phyloP scores from a whole-genome alignment of 30 jellyfish, hydroid and myxozoan species.

The Pelagia noctiluca region DNA sequence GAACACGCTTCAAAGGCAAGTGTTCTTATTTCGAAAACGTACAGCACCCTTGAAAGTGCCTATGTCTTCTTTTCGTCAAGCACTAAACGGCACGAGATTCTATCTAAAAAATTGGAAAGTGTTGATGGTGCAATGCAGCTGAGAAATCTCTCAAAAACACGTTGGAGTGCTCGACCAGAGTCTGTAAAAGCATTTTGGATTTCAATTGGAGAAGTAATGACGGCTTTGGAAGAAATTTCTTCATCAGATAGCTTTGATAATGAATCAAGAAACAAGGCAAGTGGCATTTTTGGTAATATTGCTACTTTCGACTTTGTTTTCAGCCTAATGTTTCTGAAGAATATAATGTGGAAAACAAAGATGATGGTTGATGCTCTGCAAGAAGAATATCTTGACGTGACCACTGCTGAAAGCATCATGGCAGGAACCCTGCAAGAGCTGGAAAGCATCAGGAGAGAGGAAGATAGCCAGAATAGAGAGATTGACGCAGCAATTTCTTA shows the following conservation, averaged over 20 bases:
- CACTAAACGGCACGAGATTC: too few relatives aligned
- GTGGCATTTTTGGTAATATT: background rate
- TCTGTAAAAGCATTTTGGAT: too few relatives aligned
- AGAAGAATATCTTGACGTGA: background rate
- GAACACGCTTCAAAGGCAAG: too few relatives aligned
- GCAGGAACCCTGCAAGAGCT: background rate
- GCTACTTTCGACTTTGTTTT: background rate
- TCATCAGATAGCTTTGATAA: background rate
- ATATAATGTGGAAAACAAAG: background rate
- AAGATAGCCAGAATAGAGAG: background rate
- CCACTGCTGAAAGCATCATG: background rate
- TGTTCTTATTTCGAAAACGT: background rate
- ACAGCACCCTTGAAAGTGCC: too few relatives aligned
- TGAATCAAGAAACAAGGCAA: too few relatives aligned
- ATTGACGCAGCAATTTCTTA: background rate
- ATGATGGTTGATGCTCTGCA: slow-evolving; percentile 2
- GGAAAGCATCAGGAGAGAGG: slow-evolving; percentile 1
- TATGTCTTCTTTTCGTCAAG: too few relatives aligned
- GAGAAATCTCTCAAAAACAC: too few relatives aligned
- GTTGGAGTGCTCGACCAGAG: too few relatives aligned
- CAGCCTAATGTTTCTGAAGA: background rate
- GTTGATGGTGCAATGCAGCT: too few relatives aligned
- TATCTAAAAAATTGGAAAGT: too few relatives aligned
- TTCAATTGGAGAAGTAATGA: slow-evolving; percentile 3
- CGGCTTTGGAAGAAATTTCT: background rate